Conservation (phyloP, 2,888 invertebrate species). For the Myathropa florea region DNA sequence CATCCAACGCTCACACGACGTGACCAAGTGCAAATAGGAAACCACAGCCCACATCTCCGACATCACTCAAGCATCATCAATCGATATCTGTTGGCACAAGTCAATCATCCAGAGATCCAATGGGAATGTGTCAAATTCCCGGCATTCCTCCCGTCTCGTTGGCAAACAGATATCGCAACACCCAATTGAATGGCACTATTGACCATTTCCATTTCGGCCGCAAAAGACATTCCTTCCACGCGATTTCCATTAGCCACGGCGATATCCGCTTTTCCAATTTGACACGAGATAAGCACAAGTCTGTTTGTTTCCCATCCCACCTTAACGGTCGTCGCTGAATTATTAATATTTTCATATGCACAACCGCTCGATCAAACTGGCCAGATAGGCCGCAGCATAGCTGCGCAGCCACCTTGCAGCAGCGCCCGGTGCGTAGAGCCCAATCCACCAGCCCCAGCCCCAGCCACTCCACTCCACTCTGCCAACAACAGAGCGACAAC, state of each 20-base stretch:
- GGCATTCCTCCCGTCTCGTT: not conserved
- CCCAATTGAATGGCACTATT: not conserved
- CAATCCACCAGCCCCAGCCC: not conserved
- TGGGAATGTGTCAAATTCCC: not conserved
- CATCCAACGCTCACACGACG: not conserved
- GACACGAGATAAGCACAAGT: not conserved
- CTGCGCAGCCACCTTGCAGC: not conserved
- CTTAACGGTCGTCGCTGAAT: slow-evolving; percentile 6
- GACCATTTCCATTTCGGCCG: not conserved
- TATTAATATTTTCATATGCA: slow-evolving; percentile 36
- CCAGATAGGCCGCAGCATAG: slow-evolving; percentile 5
- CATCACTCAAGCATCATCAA: not conserved
- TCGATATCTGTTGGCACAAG: not conserved
- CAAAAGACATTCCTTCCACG: not conserved
- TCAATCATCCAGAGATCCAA: not conserved
- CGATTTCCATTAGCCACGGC: not conserved
- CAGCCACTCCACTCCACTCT: not conserved
- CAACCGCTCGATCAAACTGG: slow-evolving; percentile 16
- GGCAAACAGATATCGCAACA: too few species aligned
- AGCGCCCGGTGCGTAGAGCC: slow-evolving; percentile 4
- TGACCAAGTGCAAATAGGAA: not conserved
- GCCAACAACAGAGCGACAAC: slow-evolving; percentile 25
- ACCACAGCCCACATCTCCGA: not conserved
- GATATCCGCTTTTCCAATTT: not conserved
- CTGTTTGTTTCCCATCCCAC: slow-evolving; percentile 18